Percentiles rank a stretch among this genome's conserved stretches.
These are phyloP conservation scores for Euwallacea fornicatus DNA, from an alignment of 1,140 invertebrate genomes.

Conservation along the genomic window DNA sequence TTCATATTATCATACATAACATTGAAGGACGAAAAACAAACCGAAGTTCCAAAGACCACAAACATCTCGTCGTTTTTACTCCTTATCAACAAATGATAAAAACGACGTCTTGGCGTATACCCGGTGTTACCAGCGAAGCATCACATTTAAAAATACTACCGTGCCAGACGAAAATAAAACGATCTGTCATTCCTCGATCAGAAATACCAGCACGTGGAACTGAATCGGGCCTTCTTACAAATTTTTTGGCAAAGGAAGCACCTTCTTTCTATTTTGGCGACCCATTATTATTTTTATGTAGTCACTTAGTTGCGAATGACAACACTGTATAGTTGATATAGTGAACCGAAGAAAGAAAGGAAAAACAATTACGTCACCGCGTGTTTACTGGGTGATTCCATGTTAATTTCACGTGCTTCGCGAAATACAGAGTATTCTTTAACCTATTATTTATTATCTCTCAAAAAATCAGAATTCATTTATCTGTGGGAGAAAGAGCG, in stretches of 20 bases:
- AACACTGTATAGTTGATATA: too few relatives aligned
- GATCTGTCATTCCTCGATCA: background rate
- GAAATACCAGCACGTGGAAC: background rate
- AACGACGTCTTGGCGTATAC: too few relatives aligned
- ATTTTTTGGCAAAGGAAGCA: background rate
- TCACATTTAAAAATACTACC: background rate
- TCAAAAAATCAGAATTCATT: too few relatives aligned
- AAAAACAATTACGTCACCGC: constrained; percentile 14
- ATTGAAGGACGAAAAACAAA: too few relatives aligned
- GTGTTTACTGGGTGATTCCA: constrained; percentile 11
- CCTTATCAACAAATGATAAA: too few relatives aligned
- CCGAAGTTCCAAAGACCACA: too few relatives aligned
- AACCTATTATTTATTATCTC: background rate
- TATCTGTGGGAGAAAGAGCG: too few relatives aligned
- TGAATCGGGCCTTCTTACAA: background rate
- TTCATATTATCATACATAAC: too few relatives aligned
- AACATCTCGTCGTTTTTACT: too few relatives aligned
- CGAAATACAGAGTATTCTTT: constrained; percentile 3
- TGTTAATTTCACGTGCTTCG: constrained; percentile 6
- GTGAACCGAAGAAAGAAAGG: background rate
- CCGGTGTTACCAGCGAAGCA: too few relatives aligned
- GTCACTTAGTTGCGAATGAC: too few relatives aligned
- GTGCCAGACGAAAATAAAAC: background rate
- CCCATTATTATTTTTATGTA: too few relatives aligned
- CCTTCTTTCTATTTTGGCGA: background rate